Base-by-base conservation (phyloP, 2,888 invertebrate species). In the Perizoma affinitatum region DNA sequence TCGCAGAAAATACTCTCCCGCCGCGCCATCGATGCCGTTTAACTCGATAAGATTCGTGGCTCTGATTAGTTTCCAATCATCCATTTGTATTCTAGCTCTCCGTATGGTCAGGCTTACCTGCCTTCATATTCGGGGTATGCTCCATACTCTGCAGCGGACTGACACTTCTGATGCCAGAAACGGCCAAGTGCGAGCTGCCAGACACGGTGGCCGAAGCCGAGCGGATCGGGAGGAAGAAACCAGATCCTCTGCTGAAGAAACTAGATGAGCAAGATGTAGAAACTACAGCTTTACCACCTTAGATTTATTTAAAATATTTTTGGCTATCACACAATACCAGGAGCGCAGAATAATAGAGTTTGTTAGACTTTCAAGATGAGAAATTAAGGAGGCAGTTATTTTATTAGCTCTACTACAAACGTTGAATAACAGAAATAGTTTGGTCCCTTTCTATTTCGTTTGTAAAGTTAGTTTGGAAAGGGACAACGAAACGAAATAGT, bases 181-280 rank as follows among this genome's bases (percentile, higher is more conserved):
- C 93, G 0, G 88, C 92, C 4, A 79, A 84, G 49, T 75, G 83
- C 3, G 89, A 88, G 68, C 78, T 93, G 10, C 93, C 93, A 0
- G 91, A 93, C 76, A 93, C 93, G 3, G 83, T 93, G 34, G 80
- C 82, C 1, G 89, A 93, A 58, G 93, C 93, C 0, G 90, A 93
- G 63, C 69, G 53, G 47, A 88, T 91, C 57, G 90, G 91, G 0
- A 74, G 70, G 51, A 68, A 57, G 47, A 22, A 22, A 11, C 10
- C 42, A 4, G 47, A 47, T 22, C 68, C 63, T 0, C 47, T 63
- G 33, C 41, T 59, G 8, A 63, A 72, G 46, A 66, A 67, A 33
- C 50, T 59, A 4, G 62, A 46, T 1, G 65, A 65, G 22, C 49
- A 48, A 10, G 34, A 55, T n/a, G 11, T 49, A n/a, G 38, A 63